These are phyloP conservation scores for Epinephelus lanceolatus DNA, from an alignment of 2,113 vertebrate genomes.

Conservation along the genomic window DNA sequence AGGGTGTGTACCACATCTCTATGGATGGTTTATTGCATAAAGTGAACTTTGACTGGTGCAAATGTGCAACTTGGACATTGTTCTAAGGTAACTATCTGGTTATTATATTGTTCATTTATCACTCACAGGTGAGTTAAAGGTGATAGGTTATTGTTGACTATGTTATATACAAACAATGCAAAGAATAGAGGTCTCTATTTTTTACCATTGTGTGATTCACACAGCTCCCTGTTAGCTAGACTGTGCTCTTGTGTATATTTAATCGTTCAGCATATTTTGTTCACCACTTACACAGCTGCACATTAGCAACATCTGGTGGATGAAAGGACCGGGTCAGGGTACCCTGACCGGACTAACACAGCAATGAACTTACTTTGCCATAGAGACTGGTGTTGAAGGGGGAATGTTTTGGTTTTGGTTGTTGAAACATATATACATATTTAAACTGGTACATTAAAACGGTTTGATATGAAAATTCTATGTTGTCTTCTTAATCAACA, in stretches of 20 bases:
- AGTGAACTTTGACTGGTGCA: conserved; percentile 79
- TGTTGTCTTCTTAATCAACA: not conserved
- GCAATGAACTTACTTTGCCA: not conserved
- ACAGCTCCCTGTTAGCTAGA: not conserved
- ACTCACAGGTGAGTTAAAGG: not conserved
- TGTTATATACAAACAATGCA: not conserved
- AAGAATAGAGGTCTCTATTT: not conserved
- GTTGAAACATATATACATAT: too few species aligned
- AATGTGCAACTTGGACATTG: conserved; percentile 61
- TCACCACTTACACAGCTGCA: not conserved
- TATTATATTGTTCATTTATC: conserved; percentile 30
- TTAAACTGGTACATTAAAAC: too few species aligned
- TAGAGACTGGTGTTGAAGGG: not conserved
- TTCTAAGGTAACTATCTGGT: conserved; percentile 19
- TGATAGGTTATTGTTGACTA: not conserved
- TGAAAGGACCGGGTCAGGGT: not conserved
- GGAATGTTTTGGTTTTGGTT: not conserved
- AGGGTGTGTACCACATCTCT: conserved; percentile 56
- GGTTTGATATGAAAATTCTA: not conserved
- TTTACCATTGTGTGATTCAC: not conserved
- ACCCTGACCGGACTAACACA: not conserved
- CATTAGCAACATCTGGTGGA: conserved; percentile 48
- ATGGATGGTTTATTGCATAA: conserved; percentile 66
- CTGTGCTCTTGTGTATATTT: not conserved
- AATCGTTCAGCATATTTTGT: not conserved